A percentile compares a stretch with the other conserved stretches of the same genome.
These are phyloP conservation scores for Pachypanchax playfairii DNA, from an alignment of 2,113 vertebrate species.

Conservation along the genomic window DNA sequence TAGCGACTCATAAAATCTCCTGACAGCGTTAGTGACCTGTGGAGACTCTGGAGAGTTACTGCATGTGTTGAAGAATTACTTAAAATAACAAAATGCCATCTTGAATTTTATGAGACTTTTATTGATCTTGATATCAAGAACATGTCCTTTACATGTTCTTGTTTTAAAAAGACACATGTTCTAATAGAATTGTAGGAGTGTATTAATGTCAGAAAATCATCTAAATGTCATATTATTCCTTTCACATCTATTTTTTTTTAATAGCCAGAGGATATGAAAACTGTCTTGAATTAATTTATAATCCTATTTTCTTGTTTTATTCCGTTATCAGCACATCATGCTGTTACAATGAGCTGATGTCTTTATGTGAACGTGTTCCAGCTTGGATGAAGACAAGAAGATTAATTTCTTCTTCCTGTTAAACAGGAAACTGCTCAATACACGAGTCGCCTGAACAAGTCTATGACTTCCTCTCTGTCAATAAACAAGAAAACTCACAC, in stretches of 20 bases:
- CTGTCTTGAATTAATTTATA: conserved; percentile 24
- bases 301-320: conserved; percentile 10
- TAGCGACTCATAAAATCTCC: neutral
- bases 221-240: neutral
- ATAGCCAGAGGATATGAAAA: neutral
- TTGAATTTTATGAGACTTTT: neutral
- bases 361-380: conserved; percentile 27
- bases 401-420: conserved; percentile 70
- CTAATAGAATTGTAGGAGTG: too few species aligned
- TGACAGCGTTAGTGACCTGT: neutral
- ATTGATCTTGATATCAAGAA: neutral
- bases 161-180: too few species aligned
- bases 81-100: too few species aligned
- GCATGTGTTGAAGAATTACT: neutral
- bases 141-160: neutral
- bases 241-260: neutral
- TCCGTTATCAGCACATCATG: conserved; percentile 23
- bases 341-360: conserved; percentile 27
- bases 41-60: neutral
- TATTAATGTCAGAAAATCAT: neutral
- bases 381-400: conserved; percentile 35
- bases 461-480: conserved; percentile 63
- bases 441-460: conserved; percentile 55
- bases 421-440: conserved; percentile 63
- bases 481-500: conserved; percentile 44